A percentile compares a stretch with the other conserved stretches of the same genome.
These are phyloP conservation scores for Monodelphis domestica DNA, from an alignment of 2,797 vertebrate genomes.

Conservation along the genomic window DNA sequence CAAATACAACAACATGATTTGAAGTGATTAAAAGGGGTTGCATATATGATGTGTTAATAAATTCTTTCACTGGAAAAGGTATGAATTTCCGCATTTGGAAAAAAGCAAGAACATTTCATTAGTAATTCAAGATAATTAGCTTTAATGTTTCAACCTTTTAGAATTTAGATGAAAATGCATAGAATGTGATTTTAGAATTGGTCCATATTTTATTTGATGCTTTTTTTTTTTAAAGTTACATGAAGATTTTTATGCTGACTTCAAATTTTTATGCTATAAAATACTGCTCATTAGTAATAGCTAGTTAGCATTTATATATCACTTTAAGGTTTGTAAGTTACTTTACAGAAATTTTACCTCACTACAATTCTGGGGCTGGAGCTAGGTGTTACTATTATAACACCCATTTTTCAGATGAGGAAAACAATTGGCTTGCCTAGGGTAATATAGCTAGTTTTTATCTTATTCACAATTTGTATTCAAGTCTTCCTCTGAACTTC, in stretches of 20 bases:
- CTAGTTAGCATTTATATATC: background rate
- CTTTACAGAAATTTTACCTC: background rate
- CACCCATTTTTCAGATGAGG: background rate
- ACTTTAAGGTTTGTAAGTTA: background rate
- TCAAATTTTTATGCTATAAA: slow-evolving; percentile 27
- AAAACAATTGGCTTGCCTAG: background rate
- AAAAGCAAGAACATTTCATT: slow-evolving; percentile 34
- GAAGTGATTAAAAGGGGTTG: background rate
- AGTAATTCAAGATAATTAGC: background rate
- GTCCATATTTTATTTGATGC: slow-evolving; percentile 15
- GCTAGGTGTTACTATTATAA: background rate
- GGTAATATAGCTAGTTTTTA: background rate
- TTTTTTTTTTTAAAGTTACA: slow-evolving; percentile 21
- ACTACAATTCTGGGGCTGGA: background rate
- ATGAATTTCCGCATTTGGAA: slow-evolving; percentile 41
- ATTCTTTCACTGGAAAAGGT: slow-evolving; percentile 28
- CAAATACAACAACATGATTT: background rate
- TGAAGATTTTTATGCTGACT: background rate
- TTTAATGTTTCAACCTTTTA: background rate
- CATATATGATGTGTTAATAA: slow-evolving; percentile 16
- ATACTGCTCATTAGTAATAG: background rate
- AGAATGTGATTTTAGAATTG: slow-evolving; percentile 22
- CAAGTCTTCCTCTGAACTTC: background rate
- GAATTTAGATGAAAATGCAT: slow-evolving; percentile 17
- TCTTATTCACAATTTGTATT: no score